Evolutionary conservation across 2,797 vertebrate species (phyloP), one percentile per base, ranked within the genome.

Genomic region (Coendou prehensilis): DNA sequence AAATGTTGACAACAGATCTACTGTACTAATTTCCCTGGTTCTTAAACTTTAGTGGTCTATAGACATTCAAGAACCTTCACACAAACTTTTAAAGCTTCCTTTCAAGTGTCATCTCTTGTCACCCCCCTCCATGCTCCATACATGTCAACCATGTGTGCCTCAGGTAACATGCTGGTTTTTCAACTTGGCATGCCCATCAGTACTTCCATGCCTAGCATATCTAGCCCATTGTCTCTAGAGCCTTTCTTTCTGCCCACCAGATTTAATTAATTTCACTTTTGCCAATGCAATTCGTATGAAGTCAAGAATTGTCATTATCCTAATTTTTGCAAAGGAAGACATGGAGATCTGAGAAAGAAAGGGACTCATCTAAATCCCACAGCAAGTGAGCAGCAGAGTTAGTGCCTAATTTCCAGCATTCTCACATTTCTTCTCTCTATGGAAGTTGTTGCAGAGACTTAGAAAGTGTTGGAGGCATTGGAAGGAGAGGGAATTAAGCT

Each of bases 241-340:
- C 17, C 17, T 64, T 63, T 22, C 18, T 81, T 85, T 64, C 37
- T 82, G 33, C 28, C 63, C n/a, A 28, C 23, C 3, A 73, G 23
- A 82, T 64, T 91, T 89, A 85, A n/a, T 23, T 78, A 13, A 52
- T 64, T 13, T 79, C 54, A 67, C 71, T 82, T 93, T 95, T 61
- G 61, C 45, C 37, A 93, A 10, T 28, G 57, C 15, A 88, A 4
- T 94, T 63, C 7, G 23, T 78, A 79, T 87, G 28, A 87, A 80
- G 9, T 92, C 83, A 47, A 95, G 13, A 92, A 86, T 75, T 56
- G 41, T 26, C 10, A 86, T 76, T 91, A 80, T 80, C 14, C 37
- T 75, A 47, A 45, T 71, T 93, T 92, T 96, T 56, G 17, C 23
- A 93, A 80, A 76, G 23, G 26, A 80, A 75, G 20, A 91, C 79